phyloP scores from a whole-genome alignment of 2,113 vertebrate species.

The Megaptera novaeangliae region DNA sequence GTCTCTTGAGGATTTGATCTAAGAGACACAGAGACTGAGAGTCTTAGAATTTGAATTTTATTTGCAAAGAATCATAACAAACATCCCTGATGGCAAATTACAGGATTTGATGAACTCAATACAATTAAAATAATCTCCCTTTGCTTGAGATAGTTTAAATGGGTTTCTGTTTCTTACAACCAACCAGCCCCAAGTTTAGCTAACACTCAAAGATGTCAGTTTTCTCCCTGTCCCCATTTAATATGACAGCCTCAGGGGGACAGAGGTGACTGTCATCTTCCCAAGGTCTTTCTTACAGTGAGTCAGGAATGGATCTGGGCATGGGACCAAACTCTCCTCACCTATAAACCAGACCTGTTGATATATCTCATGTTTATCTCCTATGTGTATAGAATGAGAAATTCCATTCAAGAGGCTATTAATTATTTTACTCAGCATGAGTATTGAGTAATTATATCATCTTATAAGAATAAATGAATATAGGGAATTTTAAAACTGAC shows the following conservation, averaged over 20 bases:
- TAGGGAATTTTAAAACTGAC: not conserved
- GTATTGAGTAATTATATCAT: not conserved
- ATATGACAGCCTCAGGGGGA: accelerated
- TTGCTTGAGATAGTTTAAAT: not conserved
- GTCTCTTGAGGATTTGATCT: not conserved
- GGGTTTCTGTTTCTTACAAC: not conserved
- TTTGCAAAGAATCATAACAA: not conserved
- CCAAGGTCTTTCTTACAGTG: not conserved
- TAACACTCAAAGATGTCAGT: accelerated
- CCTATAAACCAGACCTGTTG: not conserved
- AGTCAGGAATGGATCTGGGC: not conserved
- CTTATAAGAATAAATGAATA: too few relatives aligned
- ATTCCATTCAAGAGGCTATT: not conserved
- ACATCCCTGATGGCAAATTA: not conserved
- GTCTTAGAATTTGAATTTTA: not conserved
- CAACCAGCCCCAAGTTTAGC: not conserved
- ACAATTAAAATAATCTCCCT: not conserved
- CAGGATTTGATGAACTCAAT: not conserved
- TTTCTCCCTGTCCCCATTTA: not conserved
- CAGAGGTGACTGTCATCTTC: accelerated
- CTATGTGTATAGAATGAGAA: not conserved
- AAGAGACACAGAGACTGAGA: not conserved
- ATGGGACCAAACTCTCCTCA: not conserved
- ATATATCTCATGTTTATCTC: not conserved
- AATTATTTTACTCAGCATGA: conserved; percentile 31